Conservation (phyloP, 2,888 invertebrate genomes). For the Callyntrura guangdongensis region DNA sequence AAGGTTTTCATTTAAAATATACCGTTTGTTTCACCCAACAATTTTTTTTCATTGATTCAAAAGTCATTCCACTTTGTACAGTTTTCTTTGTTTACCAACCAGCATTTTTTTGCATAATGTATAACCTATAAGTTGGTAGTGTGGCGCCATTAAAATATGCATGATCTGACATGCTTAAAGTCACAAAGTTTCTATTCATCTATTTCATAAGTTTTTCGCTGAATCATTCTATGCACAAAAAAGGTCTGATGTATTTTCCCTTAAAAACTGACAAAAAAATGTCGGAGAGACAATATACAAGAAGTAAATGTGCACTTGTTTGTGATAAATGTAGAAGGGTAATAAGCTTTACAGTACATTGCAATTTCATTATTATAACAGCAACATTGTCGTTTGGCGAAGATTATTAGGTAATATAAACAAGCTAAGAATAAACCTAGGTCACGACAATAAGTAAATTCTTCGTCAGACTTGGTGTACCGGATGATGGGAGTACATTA, state of each 20-base stretch:
- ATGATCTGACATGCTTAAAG: slow-evolving; percentile 22
- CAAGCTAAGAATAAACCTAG: slow-evolving; percentile 60
- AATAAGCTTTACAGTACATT: background rate
- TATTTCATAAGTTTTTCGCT: slow-evolving; percentile 1
- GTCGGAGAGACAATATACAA: too few relatives aligned
- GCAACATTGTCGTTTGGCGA: background rate
- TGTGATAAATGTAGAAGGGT: background rate
- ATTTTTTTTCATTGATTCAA: slow-evolving; percentile 41
- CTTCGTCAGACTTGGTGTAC: background rate
- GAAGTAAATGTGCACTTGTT: background rate
- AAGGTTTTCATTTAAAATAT: slow-evolving; percentile 59
- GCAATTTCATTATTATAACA: background rate
- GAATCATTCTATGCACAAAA: slow-evolving; percentile 17
- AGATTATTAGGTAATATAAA: slow-evolving; percentile 52
- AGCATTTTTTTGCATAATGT: slow-evolving; percentile 6
- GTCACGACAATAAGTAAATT: slow-evolving; percentile 70
- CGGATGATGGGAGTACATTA: slow-evolving; percentile 44
- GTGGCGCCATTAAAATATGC: slow-evolving; percentile 8
- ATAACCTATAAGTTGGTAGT: slow-evolving; percentile 26
- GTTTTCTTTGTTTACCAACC: slow-evolving; percentile 24
- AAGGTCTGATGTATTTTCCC: slow-evolving; percentile 5
- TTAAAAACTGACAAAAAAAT: background rate
- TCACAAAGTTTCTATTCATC: slow-evolving; percentile 6
- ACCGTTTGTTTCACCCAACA: slow-evolving; percentile 61
- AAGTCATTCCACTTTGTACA: slow-evolving; percentile 67